Conservation (phyloP, 2,797 vertebrate species). For the Spatula clypeata region DNA sequence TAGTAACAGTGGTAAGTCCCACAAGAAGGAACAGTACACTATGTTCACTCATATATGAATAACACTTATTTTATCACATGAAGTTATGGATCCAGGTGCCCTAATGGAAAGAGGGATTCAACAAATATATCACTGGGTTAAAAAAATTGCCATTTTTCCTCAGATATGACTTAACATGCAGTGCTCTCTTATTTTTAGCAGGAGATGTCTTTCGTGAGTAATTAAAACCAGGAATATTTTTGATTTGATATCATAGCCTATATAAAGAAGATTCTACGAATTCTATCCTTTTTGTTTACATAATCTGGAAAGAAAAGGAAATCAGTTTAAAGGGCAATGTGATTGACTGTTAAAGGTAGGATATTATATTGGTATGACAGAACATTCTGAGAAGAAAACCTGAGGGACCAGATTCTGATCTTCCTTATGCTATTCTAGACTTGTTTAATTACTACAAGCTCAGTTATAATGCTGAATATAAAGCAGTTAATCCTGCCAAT, state of each 20-base stretch:
- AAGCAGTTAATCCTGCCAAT: background rate
- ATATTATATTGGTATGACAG: background rate
- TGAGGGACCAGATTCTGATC: background rate
- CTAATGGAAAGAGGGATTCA: slow-evolving; percentile 46
- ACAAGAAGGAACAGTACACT: slow-evolving; percentile 87
- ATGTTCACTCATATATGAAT: slow-evolving; percentile 92
- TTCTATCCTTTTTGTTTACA: background rate
- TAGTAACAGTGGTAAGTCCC: slow-evolving; percentile 86
- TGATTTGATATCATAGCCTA: background rate
- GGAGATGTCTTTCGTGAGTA: background rate
- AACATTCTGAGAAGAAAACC: background rate
- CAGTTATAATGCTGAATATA: background rate
- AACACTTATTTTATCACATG: slow-evolving; percentile 93
- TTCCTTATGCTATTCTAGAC: background rate
- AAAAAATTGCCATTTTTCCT: background rate
- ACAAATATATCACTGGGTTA: background rate
- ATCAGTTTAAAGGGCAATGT: background rate
- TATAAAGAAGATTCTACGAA: background rate
- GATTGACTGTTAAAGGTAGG: background rate
- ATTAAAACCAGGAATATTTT: background rate
- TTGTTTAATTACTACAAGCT: background rate
- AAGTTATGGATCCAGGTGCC: slow-evolving; percentile 76
- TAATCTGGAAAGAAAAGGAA: background rate
- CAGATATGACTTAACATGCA: background rate
- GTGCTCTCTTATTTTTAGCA: background rate